A percentile compares a stretch with the other conserved stretches of the same genome.
Conservation (phyloP, 2,113 vertebrate species). For the Tenebrosternarchus preto region DNA sequence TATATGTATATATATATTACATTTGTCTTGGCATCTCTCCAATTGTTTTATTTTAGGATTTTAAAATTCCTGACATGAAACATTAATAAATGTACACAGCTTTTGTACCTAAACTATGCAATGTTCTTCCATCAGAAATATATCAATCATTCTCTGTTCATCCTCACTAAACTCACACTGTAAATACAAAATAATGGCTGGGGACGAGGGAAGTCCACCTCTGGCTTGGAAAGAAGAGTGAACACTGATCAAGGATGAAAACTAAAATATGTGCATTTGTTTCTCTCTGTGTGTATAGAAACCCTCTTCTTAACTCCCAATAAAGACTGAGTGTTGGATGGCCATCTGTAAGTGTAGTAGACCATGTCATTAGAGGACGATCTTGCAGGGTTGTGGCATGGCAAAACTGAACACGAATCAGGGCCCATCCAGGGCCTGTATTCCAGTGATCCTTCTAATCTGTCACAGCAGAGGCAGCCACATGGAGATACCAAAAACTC, state of each 20-base stretch:
- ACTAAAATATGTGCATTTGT: constrained; percentile 8
- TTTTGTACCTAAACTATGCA: no score
- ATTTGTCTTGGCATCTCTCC: no score
- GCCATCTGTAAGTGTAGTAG: no score
- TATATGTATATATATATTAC: no score
- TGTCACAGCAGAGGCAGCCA: constrained; percentile 8
- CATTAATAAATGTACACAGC: no score
- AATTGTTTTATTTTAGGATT: no score
- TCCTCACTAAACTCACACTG: neutral
- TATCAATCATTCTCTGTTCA: neutral
- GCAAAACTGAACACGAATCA: neutral
- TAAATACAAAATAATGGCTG: constrained; percentile 14
- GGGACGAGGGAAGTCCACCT: constrained; percentile 12
- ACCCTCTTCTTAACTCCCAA: neutral
- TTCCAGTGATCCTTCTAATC: neutral
- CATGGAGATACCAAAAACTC: neutral
- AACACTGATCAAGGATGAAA: constrained; percentile 27
- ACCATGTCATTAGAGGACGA: neutral
- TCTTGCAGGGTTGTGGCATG: neutral
- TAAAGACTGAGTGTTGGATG: constrained; percentile 1
- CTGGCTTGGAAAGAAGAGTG: neutral
- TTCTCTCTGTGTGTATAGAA: neutral
- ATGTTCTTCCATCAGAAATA: no score
- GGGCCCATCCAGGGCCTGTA: neutral
- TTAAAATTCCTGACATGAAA: no score